A percentile compares a stretch with the other conserved stretches of the same genome.
Evolutionary conservation across 2,888 invertebrate genomes (phyloP).

Genomic region (Limnephilus auricula): DNA sequence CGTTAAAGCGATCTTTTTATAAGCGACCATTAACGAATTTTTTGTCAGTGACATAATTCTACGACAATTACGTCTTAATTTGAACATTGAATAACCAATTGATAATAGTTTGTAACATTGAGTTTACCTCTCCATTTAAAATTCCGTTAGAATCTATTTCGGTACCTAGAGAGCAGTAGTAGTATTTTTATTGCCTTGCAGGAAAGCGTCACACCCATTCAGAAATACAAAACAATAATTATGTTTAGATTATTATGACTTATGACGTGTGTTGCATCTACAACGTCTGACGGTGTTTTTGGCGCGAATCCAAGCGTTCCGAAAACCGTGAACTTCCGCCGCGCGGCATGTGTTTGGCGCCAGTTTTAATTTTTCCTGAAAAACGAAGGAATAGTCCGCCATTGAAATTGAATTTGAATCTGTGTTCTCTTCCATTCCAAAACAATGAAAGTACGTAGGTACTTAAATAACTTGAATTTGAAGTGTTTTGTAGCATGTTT

Average conservation of each 20-base stretch:
- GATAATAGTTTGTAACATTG: neutral
- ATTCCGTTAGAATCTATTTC: neutral
- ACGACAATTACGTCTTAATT: neutral
- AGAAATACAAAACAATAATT: neutral
- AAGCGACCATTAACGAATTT: neutral
- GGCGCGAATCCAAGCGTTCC: slow-evolving; percentile 27
- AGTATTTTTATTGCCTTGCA: neutral
- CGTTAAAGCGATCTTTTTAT: neutral
- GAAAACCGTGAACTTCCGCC: slow-evolving; percentile 27
- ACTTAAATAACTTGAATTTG: neutral
- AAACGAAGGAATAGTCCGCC: slow-evolving; percentile 8
- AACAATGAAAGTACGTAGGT: neutral
- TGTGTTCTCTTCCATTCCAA: neutral
- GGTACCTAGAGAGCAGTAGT: neutral
- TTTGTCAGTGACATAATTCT: slow-evolving; percentile 1
- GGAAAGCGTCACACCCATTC: neutral
- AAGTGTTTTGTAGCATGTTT: neutral
- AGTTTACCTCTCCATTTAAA: neutral
- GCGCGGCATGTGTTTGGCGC: neutral
- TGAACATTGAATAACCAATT: neutral
- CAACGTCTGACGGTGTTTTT: slow-evolving; percentile 23
- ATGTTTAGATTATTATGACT: neutral
- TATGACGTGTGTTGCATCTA: neutral
- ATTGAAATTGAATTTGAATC: neutral
- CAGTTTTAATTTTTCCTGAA: neutral